Evolutionary conservation across 2,797 vertebrate genomes (phyloP), one percentile per base, ranked within the genome.

Genomic region (Calcarius lapponicus): DNA sequence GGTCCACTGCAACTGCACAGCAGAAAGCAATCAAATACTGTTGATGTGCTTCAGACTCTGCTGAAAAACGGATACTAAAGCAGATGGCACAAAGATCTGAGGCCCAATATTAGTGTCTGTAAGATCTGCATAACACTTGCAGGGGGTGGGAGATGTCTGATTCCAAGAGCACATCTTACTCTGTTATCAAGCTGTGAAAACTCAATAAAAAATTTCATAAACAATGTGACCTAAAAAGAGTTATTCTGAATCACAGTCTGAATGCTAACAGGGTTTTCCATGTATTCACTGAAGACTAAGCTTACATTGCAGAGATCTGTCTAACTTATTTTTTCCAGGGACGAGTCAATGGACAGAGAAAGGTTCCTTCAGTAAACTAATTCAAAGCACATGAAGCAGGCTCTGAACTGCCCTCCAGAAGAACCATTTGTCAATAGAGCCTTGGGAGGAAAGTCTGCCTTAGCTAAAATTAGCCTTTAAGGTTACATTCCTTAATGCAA

Each of bases 391-490:
- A 3, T 54, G 80, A 91, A 86, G 54, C 56, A 62, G 53, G 43
- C 36, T 76, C 79, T 67, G 64, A 85, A 95, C 31, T 66, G 79
- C 43, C 78, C 82, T 91, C 87, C 65, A 82, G 56, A 87, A 73
- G 54, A 86, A 28, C 36, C 20, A 88, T 91, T 91, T 93, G 65
- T 91, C 85, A 86, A 66, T 24, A 76, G 4, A 85, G 43, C 43
- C 71, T 80, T 13, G 0, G 34, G 62, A 95, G 28, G 81, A 88
- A 56, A 91, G 36, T 25, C n/a, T 87, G 38, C 36, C 51, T 86
- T 80, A 67, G 75, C 45, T 83, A 76, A 90, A 92, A 80, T 92
- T 88, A 86, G 65, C 36, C 61, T 86, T 88, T 86, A 91, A 90
- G 51, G 67, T 91, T 76, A 82, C 31, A 62, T 32, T 82, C 43